Evolutionary conservation across 2,797 vertebrate species (phyloP), one percentile per base, ranked within the genome.

Genomic region (Threskiornis aethiopicus): DNA sequence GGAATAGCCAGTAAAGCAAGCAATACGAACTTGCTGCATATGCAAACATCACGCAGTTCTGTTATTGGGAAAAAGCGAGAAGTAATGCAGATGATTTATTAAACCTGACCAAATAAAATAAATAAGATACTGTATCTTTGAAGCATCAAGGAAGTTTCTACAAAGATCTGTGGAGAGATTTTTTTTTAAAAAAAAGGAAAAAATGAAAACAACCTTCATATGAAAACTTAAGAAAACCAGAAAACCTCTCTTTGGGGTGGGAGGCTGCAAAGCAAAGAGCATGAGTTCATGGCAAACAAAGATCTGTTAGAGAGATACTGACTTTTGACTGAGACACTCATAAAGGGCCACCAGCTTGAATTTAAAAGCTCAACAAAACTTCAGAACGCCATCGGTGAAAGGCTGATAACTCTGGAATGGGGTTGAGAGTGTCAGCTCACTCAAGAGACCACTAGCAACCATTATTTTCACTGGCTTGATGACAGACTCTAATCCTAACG

Each of bases 351-450:
- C 33, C 12, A 47, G 12, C 58, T 65, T 78, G 62, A 66, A 81
- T 80, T 65, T 72, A 65, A 79, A 89, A 89, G 52, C 46, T 87
- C 22, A 33, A 8, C 46, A 72, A 29, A 87, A 72, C 16, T 54
- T 69, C 39, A 42, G n/a, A 83, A 49, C 1, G 2, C 26, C 3
- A 3, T 46, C 0, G 0, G 17, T 3, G 3, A 76, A 84, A 76
- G 42, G 39, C 58, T 2, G 12, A 10, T 61, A 79, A 29, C 39
- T 69, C 24, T 4, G 0, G 49, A 88, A 65, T 42, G 24, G 29
- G 5, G 15, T 78, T 84, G 76, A 44, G 81, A 71, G 47, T 77
- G 57, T 95, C 47, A 85, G 39, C 41, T 93, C 59, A 47, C 82
- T 41, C 54, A 61, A 25, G 77, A 81, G 73, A 87, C 58, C n/a